Evolutionary conservation across 2,797 vertebrate species (phyloP).

Genomic region (Kryptopterus vitreolus): DNA sequence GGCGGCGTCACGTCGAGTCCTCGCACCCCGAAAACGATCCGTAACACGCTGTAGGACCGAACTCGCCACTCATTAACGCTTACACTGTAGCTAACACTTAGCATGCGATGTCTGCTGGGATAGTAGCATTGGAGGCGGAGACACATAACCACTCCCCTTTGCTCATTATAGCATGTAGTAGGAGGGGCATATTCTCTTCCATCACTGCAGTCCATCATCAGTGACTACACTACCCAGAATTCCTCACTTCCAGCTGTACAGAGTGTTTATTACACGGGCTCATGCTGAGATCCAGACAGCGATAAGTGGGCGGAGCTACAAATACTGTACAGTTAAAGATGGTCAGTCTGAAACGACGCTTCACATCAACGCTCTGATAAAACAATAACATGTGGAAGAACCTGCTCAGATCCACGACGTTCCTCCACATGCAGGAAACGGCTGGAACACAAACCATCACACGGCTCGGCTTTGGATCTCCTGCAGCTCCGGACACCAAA

Average conservation of each 20-base stretch:
- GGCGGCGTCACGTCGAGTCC: conserved; percentile 2
- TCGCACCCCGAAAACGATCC: neutral
- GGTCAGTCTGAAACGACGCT: too few species aligned
- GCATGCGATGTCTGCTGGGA: neutral
- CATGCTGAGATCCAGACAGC: neutral
- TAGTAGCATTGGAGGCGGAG: neutral
- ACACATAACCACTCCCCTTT: conserved; percentile 10
- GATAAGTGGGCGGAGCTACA: neutral
- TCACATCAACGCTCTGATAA: neutral
- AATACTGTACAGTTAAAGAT: neutral
- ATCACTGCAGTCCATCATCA: neutral
- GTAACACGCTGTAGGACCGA: neutral
- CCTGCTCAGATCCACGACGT: neutral
- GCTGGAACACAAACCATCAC: neutral
- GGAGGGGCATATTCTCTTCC: neutral
- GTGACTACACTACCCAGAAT: neutral
- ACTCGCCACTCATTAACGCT: neutral
- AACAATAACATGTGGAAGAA: neutral
- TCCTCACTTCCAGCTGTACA: neutral
- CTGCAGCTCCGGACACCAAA: neutral
- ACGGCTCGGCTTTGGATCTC: neutral
- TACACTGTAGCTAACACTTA: neutral
- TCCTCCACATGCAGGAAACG: neutral
- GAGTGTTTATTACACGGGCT: neutral
- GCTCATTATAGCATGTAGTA: neutral